Evolutionary conservation across 2,888 invertebrate genomes (phyloP).

Genomic region (Leucophora obtusa): DNA sequence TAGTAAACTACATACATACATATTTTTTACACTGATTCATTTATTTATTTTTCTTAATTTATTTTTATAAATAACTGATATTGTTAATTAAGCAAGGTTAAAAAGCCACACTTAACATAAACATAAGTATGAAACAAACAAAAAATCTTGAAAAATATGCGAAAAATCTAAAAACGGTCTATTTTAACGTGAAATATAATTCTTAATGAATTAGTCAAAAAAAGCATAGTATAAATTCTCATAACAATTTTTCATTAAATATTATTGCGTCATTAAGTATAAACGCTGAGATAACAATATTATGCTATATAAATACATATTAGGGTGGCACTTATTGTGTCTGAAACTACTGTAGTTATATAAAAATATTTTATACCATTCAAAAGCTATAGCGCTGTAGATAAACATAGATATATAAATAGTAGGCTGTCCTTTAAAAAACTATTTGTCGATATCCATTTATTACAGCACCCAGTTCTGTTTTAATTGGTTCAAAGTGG

Average conservation of each 20-base stretch:
- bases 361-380: no score
- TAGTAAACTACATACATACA: background rate
- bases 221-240: background rate
- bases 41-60: background rate
- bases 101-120: background rate
- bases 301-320: background rate
- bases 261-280: background rate
- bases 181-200: slow-evolving; percentile 13
- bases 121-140: background rate
- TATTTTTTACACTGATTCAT: background rate
- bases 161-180: slow-evolving; percentile 3
- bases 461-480: no score
- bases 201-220: background rate
- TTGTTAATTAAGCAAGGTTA: slow-evolving; percentile 60
- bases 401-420: no score
- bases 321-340: background rate
- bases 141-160: slow-evolving; percentile 13
- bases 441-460: no score
- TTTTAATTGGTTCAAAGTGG: no score
- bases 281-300: background rate
- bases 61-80: slow-evolving; percentile 47
- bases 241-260: background rate
- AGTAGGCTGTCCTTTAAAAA: no score
- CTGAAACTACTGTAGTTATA: no score
- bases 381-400: no score